Evolutionary conservation across 2,888 invertebrate species (phyloP).

Genomic region (Dryobotodes eremita): DNA sequence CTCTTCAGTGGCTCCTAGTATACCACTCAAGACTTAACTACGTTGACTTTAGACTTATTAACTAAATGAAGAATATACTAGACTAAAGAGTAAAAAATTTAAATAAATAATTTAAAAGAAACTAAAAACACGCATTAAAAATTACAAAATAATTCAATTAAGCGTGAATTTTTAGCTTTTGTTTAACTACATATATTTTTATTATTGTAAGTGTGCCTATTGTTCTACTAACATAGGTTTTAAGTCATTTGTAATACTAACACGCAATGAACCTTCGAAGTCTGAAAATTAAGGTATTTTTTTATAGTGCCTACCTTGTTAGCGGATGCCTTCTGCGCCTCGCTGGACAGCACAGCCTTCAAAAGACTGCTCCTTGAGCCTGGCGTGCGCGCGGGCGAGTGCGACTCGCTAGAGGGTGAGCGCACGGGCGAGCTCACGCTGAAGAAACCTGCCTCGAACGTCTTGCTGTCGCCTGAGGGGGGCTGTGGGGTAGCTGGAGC

Average conservation of each 20-base stretch:
- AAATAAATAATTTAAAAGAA: no score
- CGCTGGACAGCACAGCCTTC: slow-evolving; percentile 83
- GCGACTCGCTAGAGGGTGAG: slow-evolving; percentile 32
- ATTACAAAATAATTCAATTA: no score
- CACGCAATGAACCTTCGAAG: background rate
- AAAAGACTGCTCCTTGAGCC: slow-evolving; percentile 70
- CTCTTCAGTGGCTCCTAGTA: no score
- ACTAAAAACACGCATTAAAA: no score
- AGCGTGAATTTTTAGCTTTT: no score
- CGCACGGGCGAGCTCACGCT: slow-evolving; percentile 84
- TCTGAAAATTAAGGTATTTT: background rate
- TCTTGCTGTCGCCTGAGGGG: slow-evolving; percentile 69
- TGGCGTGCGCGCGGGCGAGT: slow-evolving; percentile 50
- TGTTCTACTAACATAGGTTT: background rate
- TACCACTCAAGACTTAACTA: no score
- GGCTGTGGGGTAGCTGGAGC: slow-evolving; percentile 10
- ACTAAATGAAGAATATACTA: no score
- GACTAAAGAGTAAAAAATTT: no score
- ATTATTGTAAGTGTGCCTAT: no score
- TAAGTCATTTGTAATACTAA: background rate
- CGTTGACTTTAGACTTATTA: no score
- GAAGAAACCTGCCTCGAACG: slow-evolving; percentile 88
- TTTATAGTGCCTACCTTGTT: slow-evolving; percentile 74
- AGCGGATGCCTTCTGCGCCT: slow-evolving; percentile 83
- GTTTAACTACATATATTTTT: no score